A percentile compares a stretch with the other conserved stretches of the same genome.
Conservation (phyloP, 2,797 vertebrate species). For the Liasis olivaceus region DNA sequence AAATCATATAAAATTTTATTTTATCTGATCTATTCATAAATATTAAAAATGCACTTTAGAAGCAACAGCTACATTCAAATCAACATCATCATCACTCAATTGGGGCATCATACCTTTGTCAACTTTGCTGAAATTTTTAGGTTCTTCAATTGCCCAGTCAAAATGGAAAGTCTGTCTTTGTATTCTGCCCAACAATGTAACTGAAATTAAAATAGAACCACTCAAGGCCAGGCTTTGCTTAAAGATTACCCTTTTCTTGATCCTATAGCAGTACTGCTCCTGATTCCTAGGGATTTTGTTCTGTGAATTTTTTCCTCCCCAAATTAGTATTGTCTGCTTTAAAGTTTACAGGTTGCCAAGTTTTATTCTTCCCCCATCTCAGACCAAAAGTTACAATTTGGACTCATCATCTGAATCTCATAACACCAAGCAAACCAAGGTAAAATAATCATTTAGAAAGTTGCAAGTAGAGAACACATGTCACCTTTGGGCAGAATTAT, state of each 20-base stretch:
- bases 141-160: background rate
- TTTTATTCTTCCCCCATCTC: background rate
- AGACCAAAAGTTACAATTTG: conserved; percentile 52
- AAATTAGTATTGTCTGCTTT: background rate
- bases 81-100: background rate
- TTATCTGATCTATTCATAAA: background rate
- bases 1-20: background rate
- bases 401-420: background rate
- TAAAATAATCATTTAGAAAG: background rate
- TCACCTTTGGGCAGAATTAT: background rate
- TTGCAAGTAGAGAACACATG: background rate
- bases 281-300: background rate
- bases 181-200: background rate
- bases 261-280: background rate
- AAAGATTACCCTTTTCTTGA: background rate
- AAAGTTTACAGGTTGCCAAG: background rate
- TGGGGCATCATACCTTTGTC: background rate
- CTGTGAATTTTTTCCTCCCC: background rate
- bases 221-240: background rate
- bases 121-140: background rate
- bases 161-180: background rate
- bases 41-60: background rate
- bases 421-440: background rate
- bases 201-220: conserved; percentile 9
- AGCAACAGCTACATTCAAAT: background rate